phyloP scores from a whole-genome alignment of 2,113 vertebrate genomes.

The Hemichromis elongatus region DNA sequence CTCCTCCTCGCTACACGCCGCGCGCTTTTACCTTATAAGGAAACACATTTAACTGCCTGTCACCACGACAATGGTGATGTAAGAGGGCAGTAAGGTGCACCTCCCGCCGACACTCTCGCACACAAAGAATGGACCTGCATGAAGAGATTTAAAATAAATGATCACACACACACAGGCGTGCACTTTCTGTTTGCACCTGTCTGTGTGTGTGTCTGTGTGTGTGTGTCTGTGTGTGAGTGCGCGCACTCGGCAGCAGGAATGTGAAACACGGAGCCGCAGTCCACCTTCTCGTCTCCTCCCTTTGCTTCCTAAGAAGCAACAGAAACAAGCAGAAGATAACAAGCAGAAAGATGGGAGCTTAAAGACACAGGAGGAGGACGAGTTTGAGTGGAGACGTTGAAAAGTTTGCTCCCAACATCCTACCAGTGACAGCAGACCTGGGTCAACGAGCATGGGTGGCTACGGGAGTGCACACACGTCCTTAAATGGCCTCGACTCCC shows the following conservation, averaged over 20 bases:
- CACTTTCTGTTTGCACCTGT: neutral
- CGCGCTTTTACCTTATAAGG: slow-evolving; percentile 73
- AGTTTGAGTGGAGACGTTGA: neutral
- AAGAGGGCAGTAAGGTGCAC: slow-evolving; percentile 57
- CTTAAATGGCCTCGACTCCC: neutral
- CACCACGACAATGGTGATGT: slow-evolving; percentile 59
- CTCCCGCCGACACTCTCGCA: neutral
- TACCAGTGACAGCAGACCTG: neutral
- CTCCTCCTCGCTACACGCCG: slow-evolving; percentile 29
- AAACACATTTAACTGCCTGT: slow-evolving; percentile 53
- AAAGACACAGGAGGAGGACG: neutral
- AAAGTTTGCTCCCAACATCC: neutral
- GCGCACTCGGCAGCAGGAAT: neutral
- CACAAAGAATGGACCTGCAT: neutral
- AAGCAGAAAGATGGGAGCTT: neutral
- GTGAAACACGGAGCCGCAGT: slow-evolving; percentile 16
- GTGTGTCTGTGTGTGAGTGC: neutral
- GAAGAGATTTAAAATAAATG: neutral
- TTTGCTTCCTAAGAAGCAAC: neutral
- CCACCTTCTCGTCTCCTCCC: neutral
- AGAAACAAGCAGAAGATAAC: neutral
- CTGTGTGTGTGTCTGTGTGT: neutral
- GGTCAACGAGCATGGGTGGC: neutral
- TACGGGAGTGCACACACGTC: neutral
- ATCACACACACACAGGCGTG: neutral